phyloP scores from a whole-genome alignment of 2,888 invertebrate species.

The Matsumyia berberina region DNA sequence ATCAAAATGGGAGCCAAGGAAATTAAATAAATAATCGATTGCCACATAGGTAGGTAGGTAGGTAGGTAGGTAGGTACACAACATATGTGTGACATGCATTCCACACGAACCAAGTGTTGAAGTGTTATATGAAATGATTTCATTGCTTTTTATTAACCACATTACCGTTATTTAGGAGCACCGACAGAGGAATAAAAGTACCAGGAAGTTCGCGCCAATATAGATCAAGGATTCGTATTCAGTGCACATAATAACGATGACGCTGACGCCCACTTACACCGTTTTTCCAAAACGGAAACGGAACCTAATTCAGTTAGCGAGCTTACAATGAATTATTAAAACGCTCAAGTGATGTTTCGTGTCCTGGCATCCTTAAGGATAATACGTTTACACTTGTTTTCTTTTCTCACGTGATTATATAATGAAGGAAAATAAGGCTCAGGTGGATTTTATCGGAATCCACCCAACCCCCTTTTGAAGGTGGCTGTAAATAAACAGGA shows the following conservation, averaged over 20 bases:
- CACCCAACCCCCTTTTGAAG: slow-evolving; percentile 8
- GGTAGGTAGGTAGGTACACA: background rate
- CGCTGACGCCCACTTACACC: slow-evolving; percentile 23
- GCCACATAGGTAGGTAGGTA: background rate
- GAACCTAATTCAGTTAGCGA: slow-evolving; percentile 45
- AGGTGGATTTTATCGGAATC: slow-evolving; percentile 28
- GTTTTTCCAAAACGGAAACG: background rate
- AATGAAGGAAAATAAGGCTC: slow-evolving; percentile 29
- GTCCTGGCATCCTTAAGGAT: slow-evolving; percentile 33
- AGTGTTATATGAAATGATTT: slow-evolving; percentile 19
- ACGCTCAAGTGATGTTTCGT: slow-evolving; percentile 39
- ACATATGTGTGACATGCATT: slow-evolving; percentile 13
- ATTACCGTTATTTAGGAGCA: slow-evolving; percentile 22
- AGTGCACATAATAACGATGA: slow-evolving; percentile 11
- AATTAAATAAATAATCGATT: slow-evolving; percentile 48
- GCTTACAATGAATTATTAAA: slow-evolving; percentile 48
- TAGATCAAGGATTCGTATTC: slow-evolving; percentile 28
- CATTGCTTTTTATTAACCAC: slow-evolving; percentile 41
- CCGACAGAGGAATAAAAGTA: slow-evolving; percentile 15
- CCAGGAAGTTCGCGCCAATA: slow-evolving; percentile 54
- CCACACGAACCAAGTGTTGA: background rate
- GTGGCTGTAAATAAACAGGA: background rate
- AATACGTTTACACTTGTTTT: slow-evolving; percentile 5
- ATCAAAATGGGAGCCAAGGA: slow-evolving; percentile 19
- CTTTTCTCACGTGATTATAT: slow-evolving; percentile 55